Conservation (phyloP, 2,888 invertebrate genomes). For the Himalopsyche japonica region DNA sequence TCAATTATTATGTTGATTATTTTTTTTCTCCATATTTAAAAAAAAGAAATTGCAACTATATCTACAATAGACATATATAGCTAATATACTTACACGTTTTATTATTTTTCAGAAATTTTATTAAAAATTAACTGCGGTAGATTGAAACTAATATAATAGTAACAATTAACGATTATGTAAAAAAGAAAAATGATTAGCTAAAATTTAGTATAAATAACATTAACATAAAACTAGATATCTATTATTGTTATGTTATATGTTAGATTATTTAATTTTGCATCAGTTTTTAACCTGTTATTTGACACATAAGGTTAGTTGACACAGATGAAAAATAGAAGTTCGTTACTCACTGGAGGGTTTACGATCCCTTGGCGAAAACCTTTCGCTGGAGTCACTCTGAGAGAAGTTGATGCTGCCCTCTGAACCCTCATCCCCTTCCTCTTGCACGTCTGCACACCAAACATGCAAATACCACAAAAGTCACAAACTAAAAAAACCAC, state of each 20-base stretch:
- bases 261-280: neutral
- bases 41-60: too few species aligned
- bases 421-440: slow-evolving; percentile 59
- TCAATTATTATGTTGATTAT: too few species aligned
- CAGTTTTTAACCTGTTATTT: neutral
- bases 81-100: too few species aligned
- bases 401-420: slow-evolving; percentile 36
- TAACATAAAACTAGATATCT: too few species aligned
- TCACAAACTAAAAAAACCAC: neutral
- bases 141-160: too few species aligned
- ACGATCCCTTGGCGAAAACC: slow-evolving; percentile 54
- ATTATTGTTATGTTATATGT: neutral
- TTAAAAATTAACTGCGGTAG: too few species aligned
- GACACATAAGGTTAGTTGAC: neutral
- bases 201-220: too few species aligned
- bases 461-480: slow-evolving; percentile 5
- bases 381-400: slow-evolving; percentile 52
- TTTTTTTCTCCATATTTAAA: too few species aligned
- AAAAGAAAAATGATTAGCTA: too few species aligned
- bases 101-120: too few species aligned
- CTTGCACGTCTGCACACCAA: slow-evolving; percentile 56
- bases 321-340: neutral
- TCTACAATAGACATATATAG: too few species aligned
- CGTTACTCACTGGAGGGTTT: slow-evolving; percentile 63
- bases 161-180: too few species aligned